Conservation (phyloP, 2,888 invertebrate species). For the Serrognathus titanus region DNA sequence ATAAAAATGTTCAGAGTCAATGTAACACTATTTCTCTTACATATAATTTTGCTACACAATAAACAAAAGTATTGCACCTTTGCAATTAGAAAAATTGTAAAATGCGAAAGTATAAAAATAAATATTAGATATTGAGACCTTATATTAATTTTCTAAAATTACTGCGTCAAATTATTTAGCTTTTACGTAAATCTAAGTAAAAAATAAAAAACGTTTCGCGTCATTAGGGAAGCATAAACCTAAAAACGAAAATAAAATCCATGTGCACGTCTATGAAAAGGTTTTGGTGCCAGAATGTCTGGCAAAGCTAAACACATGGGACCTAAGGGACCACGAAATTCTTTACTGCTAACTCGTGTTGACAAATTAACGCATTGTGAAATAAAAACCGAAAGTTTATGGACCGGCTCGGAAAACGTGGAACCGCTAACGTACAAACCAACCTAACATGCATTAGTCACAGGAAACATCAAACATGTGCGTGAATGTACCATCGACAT, state of each 20-base stretch:
- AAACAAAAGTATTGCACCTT: too few species aligned
- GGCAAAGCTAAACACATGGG: slow-evolving; percentile 22
- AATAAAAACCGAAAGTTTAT: slow-evolving; percentile 21
- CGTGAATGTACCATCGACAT: slow-evolving; percentile 4
- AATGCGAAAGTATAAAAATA: too few species aligned
- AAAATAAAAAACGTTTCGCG: too few species aligned
- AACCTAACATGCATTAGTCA: neutral
- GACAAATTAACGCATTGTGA: slow-evolving; percentile 32
- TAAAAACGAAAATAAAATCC: neutral
- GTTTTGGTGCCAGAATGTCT: slow-evolving; percentile 23
- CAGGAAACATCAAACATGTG: slow-evolving; percentile 7
- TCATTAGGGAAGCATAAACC: too few species aligned
- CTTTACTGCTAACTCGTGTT: slow-evolving; percentile 16
- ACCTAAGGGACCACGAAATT: slow-evolving; percentile 16
- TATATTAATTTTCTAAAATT: too few species aligned
- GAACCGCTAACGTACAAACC: slow-evolving; percentile 3
- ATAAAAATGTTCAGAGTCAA: too few species aligned
- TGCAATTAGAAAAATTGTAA: too few species aligned
- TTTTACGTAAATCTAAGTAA: too few species aligned
- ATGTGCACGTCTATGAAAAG: slow-evolving; percentile 9
- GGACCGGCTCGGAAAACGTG: slow-evolving; percentile 16
- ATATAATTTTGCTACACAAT: too few species aligned
- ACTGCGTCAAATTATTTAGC: too few species aligned
- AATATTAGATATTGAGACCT: too few species aligned
- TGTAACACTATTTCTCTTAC: too few species aligned